Base-by-base conservation (phyloP, 2,113 vertebrate species). In the Entelurus aequoreus region DNA sequence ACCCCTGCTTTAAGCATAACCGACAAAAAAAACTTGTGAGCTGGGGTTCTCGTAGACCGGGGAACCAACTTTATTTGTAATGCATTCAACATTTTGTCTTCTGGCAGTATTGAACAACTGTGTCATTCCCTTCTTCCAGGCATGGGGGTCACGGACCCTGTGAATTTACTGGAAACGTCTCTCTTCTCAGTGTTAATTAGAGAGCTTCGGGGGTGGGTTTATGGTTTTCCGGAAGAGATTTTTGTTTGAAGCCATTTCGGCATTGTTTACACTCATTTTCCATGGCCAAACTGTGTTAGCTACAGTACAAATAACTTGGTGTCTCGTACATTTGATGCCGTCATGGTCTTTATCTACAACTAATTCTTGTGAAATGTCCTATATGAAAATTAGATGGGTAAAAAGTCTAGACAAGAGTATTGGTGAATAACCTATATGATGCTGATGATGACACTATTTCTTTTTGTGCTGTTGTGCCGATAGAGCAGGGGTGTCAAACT, bases 131-230 rank as follows among this genome's bases (percentile, higher is more conserved):
- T 71, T 72, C 60, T 87, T 83, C 76, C 80, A 81, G 84, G 83
- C 76, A 82, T 28, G 77, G 77, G 77, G 84, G 79, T 81, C 81
- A 77, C 3, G 65, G 79, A 76, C 69, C 71, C 77, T 81, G 79
- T 85, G 74, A 82, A 82, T 79, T 87, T 79, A 81, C 84, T 87
- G 87, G 81, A 88, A 88, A 87, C 71, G 77, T 77, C 69, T 70
- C 53, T 78, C 74, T 70, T 74, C 56, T 1, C 78, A 84, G 81
- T 74, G 63, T 70, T 87, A 87, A 90, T 89, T 89, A 84, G 81
- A 69, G 62, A 75, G 70, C 70, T 73, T 44, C 54, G 4, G 13
- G 15, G 67, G 66, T 77, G 58, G 65, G 80, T 85, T 87, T 83
- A 86, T 71, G 84, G 78, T 73, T 79, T 86, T 82, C 66, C 81